Evolutionary conservation across 1,140 invertebrate species (phyloP).

Genomic region (Spodoptera frugiperda): DNA sequence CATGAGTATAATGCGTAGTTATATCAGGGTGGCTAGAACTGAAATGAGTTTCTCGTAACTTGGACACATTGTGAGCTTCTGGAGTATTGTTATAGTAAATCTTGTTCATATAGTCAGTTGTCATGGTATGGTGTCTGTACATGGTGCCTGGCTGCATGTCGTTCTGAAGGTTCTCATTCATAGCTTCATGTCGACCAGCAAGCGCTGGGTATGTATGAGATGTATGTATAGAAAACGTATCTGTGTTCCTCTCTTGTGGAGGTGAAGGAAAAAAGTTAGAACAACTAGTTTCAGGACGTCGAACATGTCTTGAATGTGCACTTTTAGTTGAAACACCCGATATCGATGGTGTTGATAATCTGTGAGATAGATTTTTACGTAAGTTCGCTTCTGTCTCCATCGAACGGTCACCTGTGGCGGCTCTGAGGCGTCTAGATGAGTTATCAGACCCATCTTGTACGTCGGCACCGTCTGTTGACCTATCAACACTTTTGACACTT

Average conservation of each 20-base stretch:
- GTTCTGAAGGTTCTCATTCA: conserved; percentile 67
- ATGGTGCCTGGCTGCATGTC: conserved; percentile 69
- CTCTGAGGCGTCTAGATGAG: conserved; percentile 69
- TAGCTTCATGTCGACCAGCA: conserved; percentile 66
- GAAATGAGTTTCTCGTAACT: conserved; percentile 82
- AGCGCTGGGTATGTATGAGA: conserved; percentile 81
- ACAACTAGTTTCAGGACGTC: conserved; percentile 78
- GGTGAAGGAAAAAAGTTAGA: conserved; percentile 81
- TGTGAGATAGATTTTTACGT: conserved; percentile 76
- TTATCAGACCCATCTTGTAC: conserved; percentile 78
- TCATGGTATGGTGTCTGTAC: conserved; percentile 81
- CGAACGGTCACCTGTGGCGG: conserved; percentile 59
- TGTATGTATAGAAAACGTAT: conserved; percentile 80
- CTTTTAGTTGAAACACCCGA: conserved; percentile 79
- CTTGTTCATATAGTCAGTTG: conserved; percentile 81
- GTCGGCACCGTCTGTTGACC: conserved; percentile 74
- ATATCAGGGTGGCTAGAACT: conserved; percentile 85
- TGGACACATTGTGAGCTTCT: conserved; percentile 77
- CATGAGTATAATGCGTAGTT: conserved; percentile 76
- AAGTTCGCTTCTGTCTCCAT: conserved; percentile 72
- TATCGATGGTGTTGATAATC: conserved; percentile 81
- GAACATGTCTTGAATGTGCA: conserved; percentile 68
- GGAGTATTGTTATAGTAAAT: conserved; percentile 77
- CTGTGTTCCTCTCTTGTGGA: conserved; percentile 76
- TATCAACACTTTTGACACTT: conserved; percentile 73